These are phyloP conservation scores for Bimastos eiseni DNA, from an alignment of 2,888 invertebrate species.

Conservation along the genomic window DNA sequence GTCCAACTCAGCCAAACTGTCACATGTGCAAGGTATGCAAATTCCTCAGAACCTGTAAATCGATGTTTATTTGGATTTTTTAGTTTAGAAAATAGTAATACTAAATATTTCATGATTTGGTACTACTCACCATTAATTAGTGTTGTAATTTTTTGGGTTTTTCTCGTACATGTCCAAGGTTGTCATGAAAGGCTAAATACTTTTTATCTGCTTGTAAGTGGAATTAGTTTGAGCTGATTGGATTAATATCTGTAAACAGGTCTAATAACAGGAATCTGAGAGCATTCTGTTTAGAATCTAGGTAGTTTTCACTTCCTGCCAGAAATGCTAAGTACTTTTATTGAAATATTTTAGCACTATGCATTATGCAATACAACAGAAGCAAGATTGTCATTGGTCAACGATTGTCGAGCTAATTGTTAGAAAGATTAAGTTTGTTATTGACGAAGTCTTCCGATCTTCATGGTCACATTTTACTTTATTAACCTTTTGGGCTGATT, in stretches of 20 bases:
- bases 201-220: neutral
- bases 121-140: neutral
- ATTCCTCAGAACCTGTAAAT: neutral
- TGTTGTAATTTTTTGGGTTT: neutral
- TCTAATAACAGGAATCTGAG: neutral
- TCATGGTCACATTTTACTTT: no score
- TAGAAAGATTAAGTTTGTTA: no score
- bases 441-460: no score
- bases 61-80: neutral
- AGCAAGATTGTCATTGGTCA: neutral
- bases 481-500: neutral
- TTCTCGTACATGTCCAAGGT: neutral
- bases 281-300: neutral
- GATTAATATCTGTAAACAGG: neutral
- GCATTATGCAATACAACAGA: neutral
- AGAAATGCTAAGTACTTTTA: no score
- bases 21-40: conserved; percentile 60
- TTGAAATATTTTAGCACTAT: no score
- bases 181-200: neutral
- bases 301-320: neutral
- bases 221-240: neutral
- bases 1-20: conserved; percentile 55
- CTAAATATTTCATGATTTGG: neutral
- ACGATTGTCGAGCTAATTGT: no score
- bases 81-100: neutral